Percentiles rank a stretch among this genome's conserved stretches.
Evolutionary conservation across 1,140 invertebrate genomes (phyloP).

Genomic region (Drosophila bocqueti): DNA sequence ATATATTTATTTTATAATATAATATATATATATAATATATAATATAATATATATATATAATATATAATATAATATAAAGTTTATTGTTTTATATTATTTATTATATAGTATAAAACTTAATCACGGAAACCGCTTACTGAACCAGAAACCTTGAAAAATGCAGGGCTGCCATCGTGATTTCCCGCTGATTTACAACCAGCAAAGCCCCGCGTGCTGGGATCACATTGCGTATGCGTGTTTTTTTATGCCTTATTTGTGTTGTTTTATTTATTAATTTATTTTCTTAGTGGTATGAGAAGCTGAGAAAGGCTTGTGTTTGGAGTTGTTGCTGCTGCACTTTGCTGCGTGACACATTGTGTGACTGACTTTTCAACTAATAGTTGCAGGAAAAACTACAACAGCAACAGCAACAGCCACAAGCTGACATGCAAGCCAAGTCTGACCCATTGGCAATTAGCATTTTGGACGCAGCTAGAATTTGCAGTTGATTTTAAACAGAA

Average conservation of each 20-base stretch:
- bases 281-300: neutral
- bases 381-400: conserved; percentile 15
- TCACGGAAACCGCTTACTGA: neutral
- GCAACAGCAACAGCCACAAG: conserved; percentile 20
- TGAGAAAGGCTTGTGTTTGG: conserved; percentile 14
- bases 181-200: conserved; percentile 17
- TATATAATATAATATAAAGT: too few relatives aligned
- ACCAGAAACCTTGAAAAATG: conserved; percentile 24
- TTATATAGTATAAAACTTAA: neutral
- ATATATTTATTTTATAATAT: neutral
- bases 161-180: conserved; percentile 22
- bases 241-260: conserved; percentile 5
- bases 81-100: neutral
- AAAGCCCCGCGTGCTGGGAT: conserved; percentile 13
- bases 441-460: conserved; percentile 79
- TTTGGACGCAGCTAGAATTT: conserved; percentile 51
- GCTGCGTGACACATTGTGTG: conserved; percentile 71
- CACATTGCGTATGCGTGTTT: conserved; percentile 63
- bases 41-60: too few relatives aligned
- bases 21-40: too few relatives aligned
- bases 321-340: conserved; percentile 27
- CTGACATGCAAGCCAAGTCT: conserved; percentile 67
- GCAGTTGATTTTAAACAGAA: conserved; percentile 8
- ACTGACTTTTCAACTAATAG: conserved; percentile 69
- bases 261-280: conserved; percentile 4